These are phyloP conservation scores for Cladopsammia gracilis DNA, from an alignment of 64 coral and sea anemone genomes.

Conservation along the genomic window DNA sequence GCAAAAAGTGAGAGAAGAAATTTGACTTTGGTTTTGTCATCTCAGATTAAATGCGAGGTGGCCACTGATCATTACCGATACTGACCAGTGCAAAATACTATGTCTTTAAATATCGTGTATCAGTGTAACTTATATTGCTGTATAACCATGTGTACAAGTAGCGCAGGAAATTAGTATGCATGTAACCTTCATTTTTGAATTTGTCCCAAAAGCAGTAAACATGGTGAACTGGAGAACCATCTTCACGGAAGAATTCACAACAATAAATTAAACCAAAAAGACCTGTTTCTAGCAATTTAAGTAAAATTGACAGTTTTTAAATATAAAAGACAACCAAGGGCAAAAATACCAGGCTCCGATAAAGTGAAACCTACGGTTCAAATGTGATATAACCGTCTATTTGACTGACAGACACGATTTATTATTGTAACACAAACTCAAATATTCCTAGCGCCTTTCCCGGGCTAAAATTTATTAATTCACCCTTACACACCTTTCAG, in stretches of 20 bases:
- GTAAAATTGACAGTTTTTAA: too few relatives aligned
- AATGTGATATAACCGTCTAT: neutral
- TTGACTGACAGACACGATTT: neutral
- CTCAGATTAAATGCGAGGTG: too few relatives aligned
- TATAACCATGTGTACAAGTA: too few relatives aligned
- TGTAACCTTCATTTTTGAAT: too few relatives aligned
- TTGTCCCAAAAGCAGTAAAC: too few relatives aligned
- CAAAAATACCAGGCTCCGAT: neutral
- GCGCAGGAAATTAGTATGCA: too few relatives aligned
- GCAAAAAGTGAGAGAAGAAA: too few relatives aligned
- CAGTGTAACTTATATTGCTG: too few relatives aligned
- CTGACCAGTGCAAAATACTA: too few relatives aligned
- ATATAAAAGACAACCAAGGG: neutral
- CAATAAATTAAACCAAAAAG: neutral
- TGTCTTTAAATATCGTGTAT: too few relatives aligned
- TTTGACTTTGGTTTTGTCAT: too few relatives aligned
- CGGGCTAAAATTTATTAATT: neutral
- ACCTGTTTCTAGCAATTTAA: neutral
- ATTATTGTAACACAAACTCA: neutral
- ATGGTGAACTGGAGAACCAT: neutral
- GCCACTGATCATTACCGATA: too few relatives aligned
- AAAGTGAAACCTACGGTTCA: neutral
- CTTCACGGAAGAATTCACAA: conserved; percentile 9
- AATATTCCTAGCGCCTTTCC: conserved; percentile 5
- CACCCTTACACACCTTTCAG: neutral